phyloP scores from a whole-genome alignment of 2,113 vertebrate genomes.

The Chionodraco myersi region DNA sequence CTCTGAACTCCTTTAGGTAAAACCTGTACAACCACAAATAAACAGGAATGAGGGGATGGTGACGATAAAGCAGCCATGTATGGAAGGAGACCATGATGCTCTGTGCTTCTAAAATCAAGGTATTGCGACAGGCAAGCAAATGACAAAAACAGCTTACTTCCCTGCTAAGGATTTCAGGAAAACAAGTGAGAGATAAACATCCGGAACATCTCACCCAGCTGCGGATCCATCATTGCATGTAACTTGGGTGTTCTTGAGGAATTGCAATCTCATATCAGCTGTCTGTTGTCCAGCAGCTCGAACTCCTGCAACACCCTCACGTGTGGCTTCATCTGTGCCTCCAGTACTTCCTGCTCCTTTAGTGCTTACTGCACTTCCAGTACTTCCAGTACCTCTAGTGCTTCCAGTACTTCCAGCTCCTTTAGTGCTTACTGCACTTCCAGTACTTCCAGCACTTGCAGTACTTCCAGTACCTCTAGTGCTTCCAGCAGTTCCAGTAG shows the following conservation, averaged over 20 bases:
- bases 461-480: too few relatives aligned
- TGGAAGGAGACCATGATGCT: neutral
- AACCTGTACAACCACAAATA: constrained; percentile 78
- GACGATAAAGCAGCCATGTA: constrained; percentile 33
- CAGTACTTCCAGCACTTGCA: neutral
- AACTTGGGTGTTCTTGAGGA: constrained; percentile 78
- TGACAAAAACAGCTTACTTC: neutral
- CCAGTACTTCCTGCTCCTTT: constrained; percentile 23
- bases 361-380: neutral
- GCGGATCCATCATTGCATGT: constrained; percentile 83
- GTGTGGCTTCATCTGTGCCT: constrained; percentile 52
- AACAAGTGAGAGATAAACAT: neutral
- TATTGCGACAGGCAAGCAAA: neutral
- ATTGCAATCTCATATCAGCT: constrained; percentile 85
- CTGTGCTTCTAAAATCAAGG: neutral
- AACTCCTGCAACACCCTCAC: constrained; percentile 52
- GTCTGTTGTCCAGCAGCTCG: constrained; percentile 61
- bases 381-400: neutral
- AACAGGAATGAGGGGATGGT: constrained; percentile 48
- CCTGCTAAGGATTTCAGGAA: constrained; percentile 1
- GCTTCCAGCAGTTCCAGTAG: neutral
- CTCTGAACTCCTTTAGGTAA: constrained; percentile 84
- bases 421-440: neutral
- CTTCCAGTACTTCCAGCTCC: constrained; percentile 9
- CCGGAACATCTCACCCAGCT: constrained; percentile 73